Conservation (phyloP, 2,113 vertebrate genomes). For the Pandion haliaetus region DNA sequence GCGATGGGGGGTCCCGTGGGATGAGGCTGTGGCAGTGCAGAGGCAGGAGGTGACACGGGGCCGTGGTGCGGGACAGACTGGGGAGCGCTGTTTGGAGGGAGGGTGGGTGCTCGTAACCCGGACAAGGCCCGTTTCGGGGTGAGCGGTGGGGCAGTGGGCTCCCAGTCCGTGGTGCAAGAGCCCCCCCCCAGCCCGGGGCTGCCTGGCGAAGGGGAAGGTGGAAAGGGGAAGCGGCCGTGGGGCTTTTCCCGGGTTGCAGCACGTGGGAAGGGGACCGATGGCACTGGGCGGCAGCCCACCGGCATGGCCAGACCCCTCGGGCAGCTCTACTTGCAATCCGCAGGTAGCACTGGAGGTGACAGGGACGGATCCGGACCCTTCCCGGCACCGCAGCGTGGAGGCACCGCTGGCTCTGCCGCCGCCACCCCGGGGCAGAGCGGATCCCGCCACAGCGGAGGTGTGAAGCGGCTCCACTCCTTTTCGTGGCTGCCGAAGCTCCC, state of each 20-base stretch:
- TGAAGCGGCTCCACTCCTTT: not conserved
- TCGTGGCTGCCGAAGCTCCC: fast-evolving
- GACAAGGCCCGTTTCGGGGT: fast-evolving
- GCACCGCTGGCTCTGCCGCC: not conserved
- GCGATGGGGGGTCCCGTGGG: fast-evolving
- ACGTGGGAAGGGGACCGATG: fast-evolving
- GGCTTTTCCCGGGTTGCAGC: not conserved
- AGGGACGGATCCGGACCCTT: too few species aligned
- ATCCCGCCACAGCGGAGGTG: not conserved
- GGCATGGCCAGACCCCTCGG: fast-evolving
- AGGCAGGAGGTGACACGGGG: not conserved
- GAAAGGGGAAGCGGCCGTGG: constrained; percentile 2
- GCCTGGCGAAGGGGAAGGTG: not conserved
- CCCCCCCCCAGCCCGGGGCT: not conserved
- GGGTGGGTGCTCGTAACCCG: fast-evolving
- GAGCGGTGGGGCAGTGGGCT: not conserved
- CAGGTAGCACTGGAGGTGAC: not conserved
- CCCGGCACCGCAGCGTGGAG: fast-evolving
- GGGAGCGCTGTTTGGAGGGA: not conserved
- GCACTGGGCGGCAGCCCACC: not conserved
- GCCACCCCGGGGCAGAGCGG: not conserved
- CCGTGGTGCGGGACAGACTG: fast-evolving
- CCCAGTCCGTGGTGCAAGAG: fast-evolving
- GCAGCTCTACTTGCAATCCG: not conserved
- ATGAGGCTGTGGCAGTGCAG: not conserved